Evolutionary conservation across 1,140 invertebrate genomes (phyloP), one percentile per base, ranked within the genome.

Genomic region (Acromyrmex echinatior): DNA sequence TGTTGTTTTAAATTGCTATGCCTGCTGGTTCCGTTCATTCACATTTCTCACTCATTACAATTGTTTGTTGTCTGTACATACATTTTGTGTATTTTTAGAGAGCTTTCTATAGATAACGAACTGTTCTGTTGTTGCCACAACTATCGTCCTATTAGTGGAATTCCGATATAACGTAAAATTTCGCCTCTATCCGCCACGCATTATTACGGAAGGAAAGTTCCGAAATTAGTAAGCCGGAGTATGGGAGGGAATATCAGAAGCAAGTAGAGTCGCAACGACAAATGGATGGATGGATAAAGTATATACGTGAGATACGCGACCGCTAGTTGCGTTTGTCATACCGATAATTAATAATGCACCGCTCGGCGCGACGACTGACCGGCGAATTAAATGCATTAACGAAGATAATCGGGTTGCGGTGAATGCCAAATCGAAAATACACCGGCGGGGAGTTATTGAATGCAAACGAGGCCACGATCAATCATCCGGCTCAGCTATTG

Each of bases 331-430:
- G 73, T 89, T 91, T 89, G 90, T 91, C 90, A 86, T 91, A 45
- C 85, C 87, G 90, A 89, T 91, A 91, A 91, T 91, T 91, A 91
- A 91, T 91, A 91, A 91, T 89, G 90, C 89, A 87, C 87, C 85
- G 87, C 84, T 86, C 79, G 12, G 66, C 39, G 84, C 68, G 84
- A 81, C 87, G 84, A 90, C 80, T 86, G 89, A 84, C 53, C 51
- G 89, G 82, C 90, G 90, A 91, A 91, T 91, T 91, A 91, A 91
- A 91, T 91, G 87, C 90, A 87, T 91, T 91, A 91, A 91, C 90
- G 90, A 91, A 56, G 79, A 91, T 91, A 91, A 91, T 91, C 89
- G 84, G 87, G 74, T 91, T 91, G 90, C 73, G 90, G 90, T 87
- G 85, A 91, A 91, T 91, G 85, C 84, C 85, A 87, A 91, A 91